Percentiles rank a stretch among this genome's conserved stretches.
These are phyloP conservation scores for Elmis aenea DNA, from an alignment of 2,888 invertebrate genomes.

Conservation along the genomic window DNA sequence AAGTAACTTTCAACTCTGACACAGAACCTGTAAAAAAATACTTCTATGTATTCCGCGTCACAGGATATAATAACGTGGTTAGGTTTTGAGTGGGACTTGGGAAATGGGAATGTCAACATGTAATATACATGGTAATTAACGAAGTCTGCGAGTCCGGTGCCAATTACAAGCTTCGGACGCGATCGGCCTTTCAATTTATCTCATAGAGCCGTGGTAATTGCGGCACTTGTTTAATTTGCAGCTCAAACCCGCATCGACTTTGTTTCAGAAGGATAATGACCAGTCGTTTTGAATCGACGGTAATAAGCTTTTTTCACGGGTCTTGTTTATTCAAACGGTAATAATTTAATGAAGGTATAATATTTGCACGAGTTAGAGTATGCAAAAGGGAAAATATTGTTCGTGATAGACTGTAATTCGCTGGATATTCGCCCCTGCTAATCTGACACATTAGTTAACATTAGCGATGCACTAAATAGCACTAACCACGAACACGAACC, in stretches of 20 bases:
- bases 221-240: constrained; percentile 40
- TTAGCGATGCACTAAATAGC: constrained; percentile 18
- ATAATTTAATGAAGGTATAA: too few relatives aligned
- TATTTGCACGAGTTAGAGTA: too few relatives aligned
- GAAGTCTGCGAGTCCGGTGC: constrained; percentile 38
- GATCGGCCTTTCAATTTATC: constrained; percentile 38
- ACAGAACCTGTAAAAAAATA: too few relatives aligned
- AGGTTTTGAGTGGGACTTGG: too few relatives aligned
- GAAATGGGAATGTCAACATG: constrained; percentile 34
- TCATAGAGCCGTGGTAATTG: constrained; percentile 36
- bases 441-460: constrained; percentile 22
- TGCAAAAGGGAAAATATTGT: too few relatives aligned
- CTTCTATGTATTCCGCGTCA: too few relatives aligned
- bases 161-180: constrained; percentile 37
- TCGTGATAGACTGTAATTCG: too few relatives aligned
- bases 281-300: too few relatives aligned
- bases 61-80: too few relatives aligned
- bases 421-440: constrained; percentile 19
- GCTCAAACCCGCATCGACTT: constrained; percentile 33
- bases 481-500: constrained; percentile 9
- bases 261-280: constrained; percentile 27
- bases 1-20: too few relatives aligned
- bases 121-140: constrained; percentile 44
- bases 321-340: too few relatives aligned
- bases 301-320: too few relatives aligned